Evolutionary conservation across 2,888 invertebrate species (phyloP).

Genomic region (Brachypalpus laphriformis): DNA sequence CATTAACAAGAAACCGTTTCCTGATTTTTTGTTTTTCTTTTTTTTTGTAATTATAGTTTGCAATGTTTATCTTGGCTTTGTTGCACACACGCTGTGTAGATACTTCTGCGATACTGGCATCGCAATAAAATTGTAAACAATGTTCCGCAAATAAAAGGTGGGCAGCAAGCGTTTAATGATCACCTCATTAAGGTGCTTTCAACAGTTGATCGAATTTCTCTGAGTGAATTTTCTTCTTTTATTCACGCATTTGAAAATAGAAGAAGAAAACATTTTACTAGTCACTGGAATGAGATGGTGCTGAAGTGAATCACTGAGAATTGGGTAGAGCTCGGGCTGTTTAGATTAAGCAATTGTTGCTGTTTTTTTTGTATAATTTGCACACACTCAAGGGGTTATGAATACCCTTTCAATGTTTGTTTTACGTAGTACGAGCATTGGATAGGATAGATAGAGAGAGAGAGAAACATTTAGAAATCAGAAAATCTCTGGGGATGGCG

Average conservation of each 20-base stretch:
- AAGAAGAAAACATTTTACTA: neutral
- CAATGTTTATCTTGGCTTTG: constrained; percentile 14
- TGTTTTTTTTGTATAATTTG: too few species aligned
- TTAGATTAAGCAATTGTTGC: too few species aligned
- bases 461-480: too few species aligned
- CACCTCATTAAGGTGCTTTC: constrained; percentile 3
- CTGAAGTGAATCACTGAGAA: too few species aligned
- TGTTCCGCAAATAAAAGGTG: constrained; percentile 42
- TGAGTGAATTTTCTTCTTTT: neutral
- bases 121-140: neutral
- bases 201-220: neutral
- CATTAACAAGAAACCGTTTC: constrained; percentile 59
- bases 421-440: too few species aligned
- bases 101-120: neutral
- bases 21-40: constrained; percentile 57
- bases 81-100: neutral
- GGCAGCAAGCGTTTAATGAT: constrained; percentile 23
- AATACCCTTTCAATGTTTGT: too few species aligned
- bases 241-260: neutral
- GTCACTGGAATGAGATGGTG: neutral
- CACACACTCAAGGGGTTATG: too few species aligned
- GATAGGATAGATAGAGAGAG: too few species aligned
- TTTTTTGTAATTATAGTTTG: constrained; percentile 57
- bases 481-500: too few species aligned
- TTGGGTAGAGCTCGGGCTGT: too few species aligned